These are phyloP conservation scores for Sinocyclocheilus anophthalmus DNA, from an alignment of 2,113 vertebrate species.

Conservation along the genomic window DNA sequence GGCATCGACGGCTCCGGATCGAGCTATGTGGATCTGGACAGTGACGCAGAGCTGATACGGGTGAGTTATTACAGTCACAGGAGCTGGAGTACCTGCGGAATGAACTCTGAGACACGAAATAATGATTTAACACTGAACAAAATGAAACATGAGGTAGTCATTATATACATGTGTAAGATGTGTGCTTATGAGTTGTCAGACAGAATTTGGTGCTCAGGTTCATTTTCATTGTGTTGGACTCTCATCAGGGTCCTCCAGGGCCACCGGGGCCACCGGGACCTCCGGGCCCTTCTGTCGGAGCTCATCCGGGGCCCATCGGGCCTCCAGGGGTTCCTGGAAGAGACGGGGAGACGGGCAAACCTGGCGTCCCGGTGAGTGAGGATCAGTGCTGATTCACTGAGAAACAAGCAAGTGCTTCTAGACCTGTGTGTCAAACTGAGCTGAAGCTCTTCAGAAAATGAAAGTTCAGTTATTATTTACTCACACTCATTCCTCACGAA, in stretches of 20 bases:
- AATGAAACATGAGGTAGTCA: neutral
- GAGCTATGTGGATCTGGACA: slow-evolving; percentile 75
- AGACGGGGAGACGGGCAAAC: slow-evolving; percentile 78
- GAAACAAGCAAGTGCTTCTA: neutral
- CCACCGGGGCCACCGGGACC: slow-evolving; percentile 80
- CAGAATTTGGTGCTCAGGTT: neutral
- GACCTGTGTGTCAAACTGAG: neutral
- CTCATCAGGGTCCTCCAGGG: slow-evolving; percentile 69
- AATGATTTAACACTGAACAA: neutral
- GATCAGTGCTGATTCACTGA: neutral
- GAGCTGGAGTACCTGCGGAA: neutral
- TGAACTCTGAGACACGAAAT: neutral
- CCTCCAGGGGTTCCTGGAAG: slow-evolving; percentile 77
- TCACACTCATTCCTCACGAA: neutral
- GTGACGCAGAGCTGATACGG: slow-evolving; percentile 70
- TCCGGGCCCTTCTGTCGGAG: slow-evolving; percentile 66
- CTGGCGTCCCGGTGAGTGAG: slow-evolving; percentile 81
- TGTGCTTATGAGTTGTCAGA: neutral
- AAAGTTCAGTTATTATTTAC: neutral
- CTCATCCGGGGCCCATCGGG: slow-evolving; percentile 64
- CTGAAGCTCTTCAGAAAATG: neutral
- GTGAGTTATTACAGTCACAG: slow-evolving; percentile 62
- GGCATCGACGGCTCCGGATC: slow-evolving; percentile 79
- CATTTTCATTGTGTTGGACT: neutral
- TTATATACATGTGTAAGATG: neutral